A percentile compares a stretch with the other conserved stretches of the same genome.
Conservation (phyloP, 2,113 vertebrate genomes). For the Platycercus adscitus region DNA sequence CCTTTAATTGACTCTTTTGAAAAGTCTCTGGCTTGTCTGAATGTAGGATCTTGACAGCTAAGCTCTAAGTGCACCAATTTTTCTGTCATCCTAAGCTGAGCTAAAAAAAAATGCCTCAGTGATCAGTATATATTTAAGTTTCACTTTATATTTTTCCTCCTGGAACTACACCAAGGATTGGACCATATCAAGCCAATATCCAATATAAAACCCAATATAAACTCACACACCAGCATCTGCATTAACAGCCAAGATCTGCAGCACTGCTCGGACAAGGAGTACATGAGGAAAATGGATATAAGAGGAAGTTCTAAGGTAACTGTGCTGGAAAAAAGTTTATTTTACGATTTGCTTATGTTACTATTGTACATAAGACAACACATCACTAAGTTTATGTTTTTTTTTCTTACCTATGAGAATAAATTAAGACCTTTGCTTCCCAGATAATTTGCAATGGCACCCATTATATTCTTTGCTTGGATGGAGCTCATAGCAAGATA, state of each 20-base stretch:
- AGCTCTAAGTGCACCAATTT: background rate
- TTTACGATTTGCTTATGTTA: constrained; percentile 5
- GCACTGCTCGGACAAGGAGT: background rate
- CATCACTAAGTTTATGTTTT: background rate
- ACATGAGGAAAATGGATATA: background rate
- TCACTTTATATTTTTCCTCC: background rate
- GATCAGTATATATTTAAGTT: background rate
- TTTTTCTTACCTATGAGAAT: background rate
- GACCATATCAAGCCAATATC: background rate
- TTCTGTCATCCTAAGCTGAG: background rate
- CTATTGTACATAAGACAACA: background rate
- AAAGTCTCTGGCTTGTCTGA: background rate
- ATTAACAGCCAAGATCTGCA: background rate
- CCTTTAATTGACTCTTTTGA: background rate
- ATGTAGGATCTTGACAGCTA: background rate
- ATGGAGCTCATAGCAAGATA: background rate
- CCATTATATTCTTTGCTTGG: background rate
- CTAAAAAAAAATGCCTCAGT: background rate
- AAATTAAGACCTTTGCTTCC: background rate
- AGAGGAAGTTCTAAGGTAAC: background rate
- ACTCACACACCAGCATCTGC: background rate
- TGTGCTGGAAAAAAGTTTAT: background rate
- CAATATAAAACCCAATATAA: background rate
- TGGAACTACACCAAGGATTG: background rate
- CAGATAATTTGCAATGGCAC: background rate